Conservation (phyloP, 1,140 invertebrate species). For the Sinonovacula constricta region DNA sequence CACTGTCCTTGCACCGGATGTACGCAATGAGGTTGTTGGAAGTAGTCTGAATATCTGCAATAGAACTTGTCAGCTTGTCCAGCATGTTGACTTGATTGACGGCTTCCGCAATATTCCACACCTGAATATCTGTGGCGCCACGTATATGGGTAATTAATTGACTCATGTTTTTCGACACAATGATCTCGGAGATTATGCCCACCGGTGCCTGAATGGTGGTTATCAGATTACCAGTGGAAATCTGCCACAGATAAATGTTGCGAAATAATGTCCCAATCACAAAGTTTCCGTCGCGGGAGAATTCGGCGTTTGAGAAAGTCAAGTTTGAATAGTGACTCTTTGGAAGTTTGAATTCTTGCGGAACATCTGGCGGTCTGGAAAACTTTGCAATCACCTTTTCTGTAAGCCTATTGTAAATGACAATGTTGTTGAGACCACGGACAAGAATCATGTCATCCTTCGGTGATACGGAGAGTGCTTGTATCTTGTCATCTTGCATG, state of each 20-base stretch:
- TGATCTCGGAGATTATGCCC: constrained; percentile 68
- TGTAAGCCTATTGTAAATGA: constrained; percentile 67
- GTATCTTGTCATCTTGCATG: constrained; percentile 64
- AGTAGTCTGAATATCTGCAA: constrained; percentile 66
- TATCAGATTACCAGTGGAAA: constrained; percentile 57
- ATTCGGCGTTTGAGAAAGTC: constrained; percentile 70
- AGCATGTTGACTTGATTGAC: constrained; percentile 65
- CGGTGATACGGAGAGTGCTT: constrained; percentile 59
- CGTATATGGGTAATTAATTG: constrained; percentile 70
- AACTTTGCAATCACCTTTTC: constrained; percentile 68
- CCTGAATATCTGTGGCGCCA: constrained; percentile 63
- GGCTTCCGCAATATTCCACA: constrained; percentile 72
- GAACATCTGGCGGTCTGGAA: constrained; percentile 66
- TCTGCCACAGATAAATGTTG: constrained; percentile 75
- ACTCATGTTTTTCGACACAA: constrained; percentile 58
- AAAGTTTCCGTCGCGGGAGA: constrained; percentile 69
- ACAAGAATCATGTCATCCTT: constrained; percentile 67
- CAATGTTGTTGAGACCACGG: constrained; percentile 60
- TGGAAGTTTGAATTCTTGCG: constrained; percentile 74
- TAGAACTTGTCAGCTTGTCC: constrained; percentile 68
- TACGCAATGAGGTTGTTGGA: constrained; percentile 62
- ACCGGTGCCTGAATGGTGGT: constrained; percentile 74
- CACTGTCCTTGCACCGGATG: constrained; percentile 70
- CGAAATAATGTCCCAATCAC: constrained; percentile 73
- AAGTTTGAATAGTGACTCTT: constrained; percentile 61